phyloP scores from a whole-genome alignment of 1,140 invertebrate genomes.

The Pseudomyrmex concolor region DNA sequence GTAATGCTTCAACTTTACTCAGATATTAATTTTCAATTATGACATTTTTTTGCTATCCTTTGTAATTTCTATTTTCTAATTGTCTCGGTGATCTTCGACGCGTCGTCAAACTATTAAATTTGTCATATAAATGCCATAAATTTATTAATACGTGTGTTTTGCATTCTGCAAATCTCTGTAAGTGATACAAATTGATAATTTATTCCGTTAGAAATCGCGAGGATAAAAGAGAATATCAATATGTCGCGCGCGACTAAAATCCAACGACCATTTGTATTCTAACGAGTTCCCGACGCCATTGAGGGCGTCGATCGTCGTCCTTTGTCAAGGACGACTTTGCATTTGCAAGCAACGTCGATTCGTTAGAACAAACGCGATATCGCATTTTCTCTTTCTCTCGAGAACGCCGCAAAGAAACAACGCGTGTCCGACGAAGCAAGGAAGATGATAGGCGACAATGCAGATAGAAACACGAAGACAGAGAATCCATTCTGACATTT shows the following conservation, averaged over 20 bases:
- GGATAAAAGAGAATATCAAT: neutral
- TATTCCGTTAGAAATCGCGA: neutral
- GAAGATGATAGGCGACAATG: conserved; percentile 32
- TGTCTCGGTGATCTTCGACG: no score
- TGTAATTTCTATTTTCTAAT: neutral
- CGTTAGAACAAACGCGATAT: neutral
- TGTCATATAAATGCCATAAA: no score
- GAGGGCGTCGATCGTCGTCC: conserved; percentile 1
- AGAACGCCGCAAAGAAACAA: conserved; percentile 14
- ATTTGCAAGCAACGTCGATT: conserved; percentile 12
- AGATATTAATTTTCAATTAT: no score
- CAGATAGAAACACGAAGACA: conserved; percentile 9
- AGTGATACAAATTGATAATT: conserved; percentile 1
- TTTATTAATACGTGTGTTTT: no score
- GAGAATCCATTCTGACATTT: conserved; percentile 13
- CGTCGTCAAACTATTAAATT: no score
- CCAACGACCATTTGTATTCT: neutral
- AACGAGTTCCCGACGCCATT: neutral
- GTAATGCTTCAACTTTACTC: neutral
- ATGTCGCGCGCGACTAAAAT: conserved; percentile 12
- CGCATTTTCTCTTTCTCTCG: conserved; percentile 20
- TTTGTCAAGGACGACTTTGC: conserved; percentile 8
- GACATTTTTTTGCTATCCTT: neutral
- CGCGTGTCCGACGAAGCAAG: neutral
- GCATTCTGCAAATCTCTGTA: neutral